Conservation (phyloP, 2,888 invertebrate genomes). For the Furcula furcula region DNA sequence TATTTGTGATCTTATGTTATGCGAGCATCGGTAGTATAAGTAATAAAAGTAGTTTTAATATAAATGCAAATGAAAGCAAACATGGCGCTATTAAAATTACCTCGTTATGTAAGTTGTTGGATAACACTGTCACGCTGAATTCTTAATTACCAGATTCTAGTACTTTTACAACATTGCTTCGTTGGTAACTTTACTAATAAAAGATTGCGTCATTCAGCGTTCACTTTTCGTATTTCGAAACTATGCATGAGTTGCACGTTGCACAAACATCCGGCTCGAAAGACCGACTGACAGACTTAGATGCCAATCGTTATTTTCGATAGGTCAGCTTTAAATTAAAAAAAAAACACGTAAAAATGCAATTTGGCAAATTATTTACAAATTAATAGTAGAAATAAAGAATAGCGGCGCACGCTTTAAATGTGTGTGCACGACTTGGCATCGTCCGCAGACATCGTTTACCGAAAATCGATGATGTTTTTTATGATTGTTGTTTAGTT, state of each 20-base stretch:
- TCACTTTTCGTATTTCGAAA: constrained; percentile 75
- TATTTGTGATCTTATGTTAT: constrained; percentile 10
- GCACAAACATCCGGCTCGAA: constrained; percentile 71
- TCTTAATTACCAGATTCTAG: constrained; percentile 41
- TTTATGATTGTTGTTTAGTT: constrained; percentile 13
- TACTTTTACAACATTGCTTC: constrained; percentile 49
- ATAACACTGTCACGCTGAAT: constrained; percentile 29
- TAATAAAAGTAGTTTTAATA: constrained; percentile 7
- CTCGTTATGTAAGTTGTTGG: constrained; percentile 30
- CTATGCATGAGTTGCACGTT: constrained; percentile 68
- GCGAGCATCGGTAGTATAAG: constrained; percentile 4
- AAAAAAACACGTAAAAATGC: constrained; percentile 11
- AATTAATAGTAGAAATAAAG: constrained; percentile 3
- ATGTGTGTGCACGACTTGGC: constrained; percentile 12
- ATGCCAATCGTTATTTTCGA: constrained; percentile 41
- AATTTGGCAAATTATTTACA: constrained; percentile 2
- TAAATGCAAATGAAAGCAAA: constrained; percentile 18
- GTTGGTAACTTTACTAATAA: constrained; percentile 60
- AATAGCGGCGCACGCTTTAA: constrained; percentile 1
- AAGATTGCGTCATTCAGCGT: constrained; percentile 66
- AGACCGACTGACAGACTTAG: constrained; percentile 35
- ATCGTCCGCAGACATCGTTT: constrained; percentile 9
- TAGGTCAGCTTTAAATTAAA: constrained; percentile 24
- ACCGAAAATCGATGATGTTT: constrained; percentile 13
- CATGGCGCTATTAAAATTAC: constrained; percentile 13